phyloP scores from a whole-genome alignment of 1,140 invertebrate species.

The Whitmania pigra region DNA sequence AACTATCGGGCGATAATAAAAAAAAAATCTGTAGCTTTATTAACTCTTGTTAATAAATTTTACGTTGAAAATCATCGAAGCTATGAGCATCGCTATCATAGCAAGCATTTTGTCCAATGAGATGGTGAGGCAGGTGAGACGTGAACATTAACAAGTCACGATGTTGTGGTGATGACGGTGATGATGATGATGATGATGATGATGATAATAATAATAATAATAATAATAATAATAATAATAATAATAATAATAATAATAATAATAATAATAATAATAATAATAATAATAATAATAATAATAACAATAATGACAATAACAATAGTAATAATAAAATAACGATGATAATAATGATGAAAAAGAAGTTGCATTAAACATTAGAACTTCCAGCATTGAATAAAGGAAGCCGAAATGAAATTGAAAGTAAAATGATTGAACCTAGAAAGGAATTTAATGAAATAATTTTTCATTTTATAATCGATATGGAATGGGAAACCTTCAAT shows the following conservation, averaged over 20 bases:
- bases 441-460: neutral
- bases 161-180: too few relatives aligned
- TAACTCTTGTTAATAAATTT: too few relatives aligned
- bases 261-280: slow-evolving; percentile 15
- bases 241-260: slow-evolving; percentile 10
- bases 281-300: slow-evolving; percentile 13
- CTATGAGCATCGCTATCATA: too few relatives aligned
- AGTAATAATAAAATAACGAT: too few relatives aligned
- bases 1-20: too few relatives aligned
- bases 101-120: too few relatives aligned
- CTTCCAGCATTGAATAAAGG: neutral
- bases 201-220: neutral
- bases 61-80: too few relatives aligned
- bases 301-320: neutral
- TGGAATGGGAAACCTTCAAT: too few relatives aligned
- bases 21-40: too few relatives aligned
- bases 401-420: neutral
- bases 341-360: neutral
- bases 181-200: neutral
- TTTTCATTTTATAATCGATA: neutral
- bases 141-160: neutral
- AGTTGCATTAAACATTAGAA: neutral
- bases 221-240: neutral
- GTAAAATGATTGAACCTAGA: neutral
- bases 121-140: too few relatives aligned